These are phyloP conservation scores for Arge pagana DNA, from an alignment of 2,888 invertebrate genomes.

Conservation along the genomic window DNA sequence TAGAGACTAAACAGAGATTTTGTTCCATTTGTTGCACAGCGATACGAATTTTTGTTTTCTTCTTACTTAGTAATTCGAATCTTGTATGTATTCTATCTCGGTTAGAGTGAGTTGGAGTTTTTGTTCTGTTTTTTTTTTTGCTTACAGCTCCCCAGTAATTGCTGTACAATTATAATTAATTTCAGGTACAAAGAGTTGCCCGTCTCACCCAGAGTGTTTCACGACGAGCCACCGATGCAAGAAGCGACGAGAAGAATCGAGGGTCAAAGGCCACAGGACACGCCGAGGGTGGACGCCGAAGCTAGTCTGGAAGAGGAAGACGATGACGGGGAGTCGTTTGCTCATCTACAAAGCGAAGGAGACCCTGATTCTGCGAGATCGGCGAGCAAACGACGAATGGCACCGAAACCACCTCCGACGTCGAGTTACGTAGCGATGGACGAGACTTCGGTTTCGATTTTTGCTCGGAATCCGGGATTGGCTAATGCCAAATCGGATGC, in stretches of 20 bases:
- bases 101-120: too few relatives aligned
- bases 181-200: too few relatives aligned
- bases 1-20: too few relatives aligned
- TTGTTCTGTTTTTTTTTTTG: too few relatives aligned
- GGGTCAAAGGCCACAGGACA: constrained; percentile 12
- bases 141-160: too few relatives aligned
- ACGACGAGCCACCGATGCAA: background rate
- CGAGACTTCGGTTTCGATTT: constrained; percentile 62
- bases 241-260: background rate
- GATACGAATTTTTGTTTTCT: too few relatives aligned
- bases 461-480: constrained; percentile 64
- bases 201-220: too few relatives aligned
- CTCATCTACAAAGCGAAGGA: constrained; percentile 31
- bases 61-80: too few relatives aligned
- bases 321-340: constrained; percentile 30
- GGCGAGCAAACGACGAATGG: constrained; percentile 71
- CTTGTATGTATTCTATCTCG: too few relatives aligned
- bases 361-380: constrained; percentile 52
- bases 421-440: constrained; percentile 49
- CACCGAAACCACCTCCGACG: constrained; percentile 72
- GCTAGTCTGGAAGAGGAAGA: constrained; percentile 30
- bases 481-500: constrained; percentile 67
- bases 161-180: too few relatives aligned
- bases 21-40: too few relatives aligned
- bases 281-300: constrained; percentile 26